Percentiles rank a stretch among this genome's conserved stretches.
Evolutionary conservation across 2,113 vertebrate species (phyloP).

Genomic region (Datnioides undecimradiatus): DNA sequence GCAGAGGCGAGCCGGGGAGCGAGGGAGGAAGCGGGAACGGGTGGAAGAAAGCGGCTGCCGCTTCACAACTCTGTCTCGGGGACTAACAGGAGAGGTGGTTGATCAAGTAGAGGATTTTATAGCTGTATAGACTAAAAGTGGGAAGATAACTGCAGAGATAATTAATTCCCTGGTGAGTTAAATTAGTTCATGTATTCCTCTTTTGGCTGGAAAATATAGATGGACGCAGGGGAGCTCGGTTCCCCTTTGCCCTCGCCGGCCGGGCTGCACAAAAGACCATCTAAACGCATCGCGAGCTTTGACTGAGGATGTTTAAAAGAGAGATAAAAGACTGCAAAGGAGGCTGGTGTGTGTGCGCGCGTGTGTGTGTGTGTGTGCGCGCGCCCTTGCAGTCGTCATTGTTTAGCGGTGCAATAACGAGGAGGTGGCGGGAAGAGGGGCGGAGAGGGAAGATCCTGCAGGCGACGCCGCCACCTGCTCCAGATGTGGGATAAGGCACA

Average conservation of each 20-base stretch:
- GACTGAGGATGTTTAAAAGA: neutral
- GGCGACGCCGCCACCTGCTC: slow-evolving; percentile 72
- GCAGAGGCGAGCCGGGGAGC: slow-evolving; percentile 5
- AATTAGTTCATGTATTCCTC: neutral
- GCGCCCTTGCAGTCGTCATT: slow-evolving; percentile 46
- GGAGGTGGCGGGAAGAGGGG: neutral
- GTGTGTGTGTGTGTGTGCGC: neutral
- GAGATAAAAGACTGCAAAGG: neutral
- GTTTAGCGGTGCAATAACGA: slow-evolving; percentile 60
- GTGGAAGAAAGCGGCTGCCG: neutral
- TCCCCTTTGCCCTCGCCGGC: neutral
- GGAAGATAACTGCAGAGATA: slow-evolving; percentile 14
- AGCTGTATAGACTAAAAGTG: neutral
- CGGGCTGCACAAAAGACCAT: neutral
- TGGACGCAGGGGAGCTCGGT: neutral
- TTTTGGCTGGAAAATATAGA: neutral
- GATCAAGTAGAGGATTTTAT: neutral
- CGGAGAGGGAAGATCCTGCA: slow-evolving; percentile 7
- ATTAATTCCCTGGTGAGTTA: slow-evolving; percentile 22
- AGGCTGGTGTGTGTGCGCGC: neutral
- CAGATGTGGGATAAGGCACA: slow-evolving; percentile 77
- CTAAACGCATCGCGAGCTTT: neutral
- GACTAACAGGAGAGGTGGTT: neutral
- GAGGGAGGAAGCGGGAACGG: neutral
- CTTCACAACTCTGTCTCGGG: neutral